Conservation (phyloP, 2,797 vertebrate species). For the Nannoperca australis region DNA sequence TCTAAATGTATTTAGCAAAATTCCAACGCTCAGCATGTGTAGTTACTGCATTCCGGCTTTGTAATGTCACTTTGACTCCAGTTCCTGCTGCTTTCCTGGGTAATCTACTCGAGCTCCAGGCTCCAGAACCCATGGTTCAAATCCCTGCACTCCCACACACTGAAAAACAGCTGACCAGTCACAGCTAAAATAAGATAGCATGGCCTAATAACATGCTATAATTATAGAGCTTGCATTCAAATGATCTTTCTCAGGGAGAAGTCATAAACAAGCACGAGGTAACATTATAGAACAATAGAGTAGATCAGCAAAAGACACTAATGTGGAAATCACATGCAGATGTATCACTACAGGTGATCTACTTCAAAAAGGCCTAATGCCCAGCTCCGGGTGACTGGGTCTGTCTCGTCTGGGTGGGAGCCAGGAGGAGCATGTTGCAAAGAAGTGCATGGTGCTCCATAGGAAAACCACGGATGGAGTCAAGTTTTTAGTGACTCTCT, state of each 20-base stretch:
- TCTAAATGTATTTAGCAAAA: background rate
- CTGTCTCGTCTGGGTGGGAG: slow-evolving; percentile 12
- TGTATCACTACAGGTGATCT: slow-evolving; percentile 43
- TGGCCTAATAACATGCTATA: slow-evolving; percentile 52
- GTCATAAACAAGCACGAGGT: slow-evolving; percentile 35
- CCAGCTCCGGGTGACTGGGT: slow-evolving; percentile 31
- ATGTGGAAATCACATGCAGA: slow-evolving; percentile 38
- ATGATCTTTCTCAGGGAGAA: slow-evolving; percentile 18
- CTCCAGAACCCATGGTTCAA: slow-evolving; percentile 39
- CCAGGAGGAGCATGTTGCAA: background rate
- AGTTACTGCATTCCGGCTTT: background rate
- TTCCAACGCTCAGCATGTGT: background rate
- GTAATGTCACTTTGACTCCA: background rate
- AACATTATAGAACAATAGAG: slow-evolving; percentile 2
- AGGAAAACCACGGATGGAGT: background rate
- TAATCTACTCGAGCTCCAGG: slow-evolving; percentile 6
- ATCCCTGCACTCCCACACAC: slow-evolving; percentile 33
- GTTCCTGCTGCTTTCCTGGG: slow-evolving; percentile 10
- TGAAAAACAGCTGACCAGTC: slow-evolving; percentile 53
- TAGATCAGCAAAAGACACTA: background rate
- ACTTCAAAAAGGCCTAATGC: slow-evolving; percentile 31
- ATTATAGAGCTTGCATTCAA: slow-evolving; percentile 44
- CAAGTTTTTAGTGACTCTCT: background rate
- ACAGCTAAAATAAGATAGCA: slow-evolving; percentile 51
- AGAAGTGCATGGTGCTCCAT: background rate